These are phyloP conservation scores for Anabas testudineus DNA, from an alignment of 2,797 vertebrate genomes.

Conservation along the genomic window DNA sequence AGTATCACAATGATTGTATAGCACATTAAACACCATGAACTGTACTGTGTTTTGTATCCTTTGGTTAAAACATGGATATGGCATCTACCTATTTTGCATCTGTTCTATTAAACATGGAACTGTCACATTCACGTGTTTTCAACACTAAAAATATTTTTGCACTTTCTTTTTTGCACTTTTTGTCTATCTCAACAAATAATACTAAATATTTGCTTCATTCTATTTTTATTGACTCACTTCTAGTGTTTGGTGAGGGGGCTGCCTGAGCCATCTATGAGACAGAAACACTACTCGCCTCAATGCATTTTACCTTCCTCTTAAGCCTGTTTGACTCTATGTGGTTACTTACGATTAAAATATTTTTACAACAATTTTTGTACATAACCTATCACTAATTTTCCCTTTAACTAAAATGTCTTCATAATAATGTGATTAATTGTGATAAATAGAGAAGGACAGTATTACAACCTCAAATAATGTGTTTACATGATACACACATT, in stretches of 20 bases:
- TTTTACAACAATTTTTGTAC: background rate
- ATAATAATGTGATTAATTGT: too few species aligned
- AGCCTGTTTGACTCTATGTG: background rate
- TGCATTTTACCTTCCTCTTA: slow-evolving; percentile 1
- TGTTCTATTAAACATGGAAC: background rate
- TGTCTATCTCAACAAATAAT: background rate
- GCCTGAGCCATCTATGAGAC: slow-evolving; percentile 30
- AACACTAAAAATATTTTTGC: background rate
- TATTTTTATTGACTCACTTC: slow-evolving; percentile 22
- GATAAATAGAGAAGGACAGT: too few species aligned
- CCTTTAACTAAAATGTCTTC: too few species aligned
- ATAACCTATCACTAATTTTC: too few species aligned
- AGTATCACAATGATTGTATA: background rate
- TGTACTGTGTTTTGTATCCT: too few species aligned
- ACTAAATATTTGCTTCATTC: slow-evolving; percentile 10
- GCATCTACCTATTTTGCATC: background rate
- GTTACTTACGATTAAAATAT: too few species aligned
- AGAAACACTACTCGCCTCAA: background rate
- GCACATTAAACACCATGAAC: background rate
- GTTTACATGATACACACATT: background rate
- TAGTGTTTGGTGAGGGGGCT: slow-evolving; percentile 14
- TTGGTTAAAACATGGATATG: too few species aligned
- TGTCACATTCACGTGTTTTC: background rate
- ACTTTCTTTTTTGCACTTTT: background rate
- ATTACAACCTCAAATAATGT: background rate